A percentile compares a stretch with the other conserved stretches of the same genome.
These are phyloP conservation scores for Mystacides longicornis DNA, from an alignment of 2,888 invertebrate species.

Conservation along the genomic window DNA sequence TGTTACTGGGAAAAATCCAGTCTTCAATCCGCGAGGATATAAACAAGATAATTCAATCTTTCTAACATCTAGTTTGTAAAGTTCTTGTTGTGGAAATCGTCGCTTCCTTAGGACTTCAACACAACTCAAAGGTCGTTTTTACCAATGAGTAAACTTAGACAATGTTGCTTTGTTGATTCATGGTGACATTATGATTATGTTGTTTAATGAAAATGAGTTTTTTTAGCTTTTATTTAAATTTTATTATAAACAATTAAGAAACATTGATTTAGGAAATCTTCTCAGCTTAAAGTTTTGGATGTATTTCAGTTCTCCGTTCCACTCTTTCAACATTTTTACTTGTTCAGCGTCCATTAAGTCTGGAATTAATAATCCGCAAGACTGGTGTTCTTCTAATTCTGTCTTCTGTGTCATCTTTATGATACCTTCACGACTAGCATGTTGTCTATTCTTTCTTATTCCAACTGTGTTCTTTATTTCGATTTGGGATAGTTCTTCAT, in stretches of 20 bases:
- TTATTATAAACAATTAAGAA: background rate
- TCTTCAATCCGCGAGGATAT: no score
- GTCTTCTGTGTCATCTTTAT: constrained; percentile 68
- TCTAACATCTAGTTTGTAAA: no score
- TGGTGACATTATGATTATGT: background rate
- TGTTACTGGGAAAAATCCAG: no score
- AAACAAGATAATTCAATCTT: no score
- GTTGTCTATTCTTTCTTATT: constrained; percentile 65
- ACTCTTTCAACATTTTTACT: constrained; percentile 51
- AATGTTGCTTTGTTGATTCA: background rate
- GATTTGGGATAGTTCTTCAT: constrained; percentile 74
- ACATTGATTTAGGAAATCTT: constrained; percentile 37
- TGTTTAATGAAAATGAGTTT: background rate
- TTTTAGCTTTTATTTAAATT: background rate
- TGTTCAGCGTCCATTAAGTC: constrained; percentile 56
- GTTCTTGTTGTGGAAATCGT: no score
- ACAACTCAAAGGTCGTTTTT: no score
- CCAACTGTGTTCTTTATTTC: constrained; percentile 70
- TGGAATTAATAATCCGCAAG: constrained; percentile 74
- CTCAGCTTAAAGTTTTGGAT: constrained; percentile 59
- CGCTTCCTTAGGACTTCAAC: no score
- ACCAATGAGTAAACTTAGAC: no score
- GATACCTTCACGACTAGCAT: constrained; percentile 71
- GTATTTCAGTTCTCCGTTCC: constrained; percentile 61
- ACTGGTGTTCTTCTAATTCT: constrained; percentile 66